Evolutionary conservation across 2,113 vertebrate genomes (phyloP).

Genomic region (Mustelus asterias): DNA sequence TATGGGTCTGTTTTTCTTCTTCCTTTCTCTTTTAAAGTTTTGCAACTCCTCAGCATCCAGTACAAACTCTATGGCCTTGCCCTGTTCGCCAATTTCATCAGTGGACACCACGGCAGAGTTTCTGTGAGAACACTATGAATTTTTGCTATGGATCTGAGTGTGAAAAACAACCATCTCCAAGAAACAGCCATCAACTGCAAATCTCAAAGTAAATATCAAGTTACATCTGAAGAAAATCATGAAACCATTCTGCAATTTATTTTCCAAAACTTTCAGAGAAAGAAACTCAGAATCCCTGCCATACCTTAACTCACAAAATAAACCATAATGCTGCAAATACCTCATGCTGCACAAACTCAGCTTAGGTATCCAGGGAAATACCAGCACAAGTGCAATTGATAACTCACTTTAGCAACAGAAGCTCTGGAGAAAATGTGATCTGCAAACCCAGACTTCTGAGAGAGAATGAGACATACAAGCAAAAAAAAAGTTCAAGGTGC

Average conservation of each 20-base stretch:
- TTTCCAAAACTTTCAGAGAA: too few relatives aligned
- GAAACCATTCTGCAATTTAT: not conserved
- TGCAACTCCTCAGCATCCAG: not conserved
- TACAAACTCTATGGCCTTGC: not conserved
- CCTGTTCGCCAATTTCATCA: not conserved
- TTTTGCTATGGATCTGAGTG: not conserved
- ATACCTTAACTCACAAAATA: too few relatives aligned
- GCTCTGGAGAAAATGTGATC: too few relatives aligned
- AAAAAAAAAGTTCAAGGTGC: too few relatives aligned
- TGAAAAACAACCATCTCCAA: not conserved
- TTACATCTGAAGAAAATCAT: not conserved
- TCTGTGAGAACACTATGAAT: not conserved
- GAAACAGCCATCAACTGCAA: not conserved
- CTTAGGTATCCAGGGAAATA: not conserved
- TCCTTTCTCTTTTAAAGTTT: not conserved
- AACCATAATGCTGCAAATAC: not conserved
- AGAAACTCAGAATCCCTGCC: not conserved
- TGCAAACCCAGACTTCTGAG: too few relatives aligned
- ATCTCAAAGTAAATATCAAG: not conserved
- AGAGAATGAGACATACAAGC: too few relatives aligned
- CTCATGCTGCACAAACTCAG: not conserved
- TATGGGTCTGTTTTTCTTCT: not conserved
- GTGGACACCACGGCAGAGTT: not conserved
- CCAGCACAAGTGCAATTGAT: not conserved
- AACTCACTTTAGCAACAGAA: not conserved